A percentile compares a stretch with the other conserved stretches of the same genome.
Conservation (phyloP, 1,140 invertebrate genomes). For the Cotesia typhae region DNA sequence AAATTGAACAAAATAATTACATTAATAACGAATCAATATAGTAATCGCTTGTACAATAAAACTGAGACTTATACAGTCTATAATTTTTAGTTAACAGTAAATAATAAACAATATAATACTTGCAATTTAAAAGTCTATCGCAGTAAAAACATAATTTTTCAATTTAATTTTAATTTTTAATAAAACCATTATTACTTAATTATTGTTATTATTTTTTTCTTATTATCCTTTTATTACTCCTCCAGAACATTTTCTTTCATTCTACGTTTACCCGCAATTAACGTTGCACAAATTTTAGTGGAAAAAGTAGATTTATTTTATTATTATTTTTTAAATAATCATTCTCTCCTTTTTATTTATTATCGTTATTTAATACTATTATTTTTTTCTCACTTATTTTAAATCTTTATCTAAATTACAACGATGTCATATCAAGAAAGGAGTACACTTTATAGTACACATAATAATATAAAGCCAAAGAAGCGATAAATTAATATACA, state of each 20-base stretch:
- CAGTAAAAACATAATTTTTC: neutral
- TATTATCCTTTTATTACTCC: neutral
- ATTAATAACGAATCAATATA: too few species aligned
- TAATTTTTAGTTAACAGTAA: too few species aligned
- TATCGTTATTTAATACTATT: neutral
- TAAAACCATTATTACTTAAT: neutral
- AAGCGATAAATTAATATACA: constrained; percentile 18
- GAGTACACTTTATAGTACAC: neutral
- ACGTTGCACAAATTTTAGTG: constrained; percentile 25
- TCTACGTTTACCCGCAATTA: constrained; percentile 10
- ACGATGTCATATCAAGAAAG: constrained; percentile 12
- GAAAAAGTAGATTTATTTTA: constrained; percentile 23
- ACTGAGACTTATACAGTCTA: too few species aligned
- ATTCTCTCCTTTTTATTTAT: constrained; percentile 1
- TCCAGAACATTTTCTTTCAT: neutral
- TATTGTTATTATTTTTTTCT: constrained; percentile 1
- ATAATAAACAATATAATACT: neutral
- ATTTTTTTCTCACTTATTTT: constrained; percentile 1
- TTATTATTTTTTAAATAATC: constrained; percentile 3
- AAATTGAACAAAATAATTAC: neutral
- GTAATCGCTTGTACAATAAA: too few species aligned
- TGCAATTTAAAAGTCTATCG: neutral
- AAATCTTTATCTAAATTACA: neutral
- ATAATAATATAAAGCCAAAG: constrained; percentile 15
- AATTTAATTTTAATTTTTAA: neutral